Evolutionary conservation across 2,888 invertebrate species (phyloP).

Genomic region (Drosophila seclusa): DNA sequence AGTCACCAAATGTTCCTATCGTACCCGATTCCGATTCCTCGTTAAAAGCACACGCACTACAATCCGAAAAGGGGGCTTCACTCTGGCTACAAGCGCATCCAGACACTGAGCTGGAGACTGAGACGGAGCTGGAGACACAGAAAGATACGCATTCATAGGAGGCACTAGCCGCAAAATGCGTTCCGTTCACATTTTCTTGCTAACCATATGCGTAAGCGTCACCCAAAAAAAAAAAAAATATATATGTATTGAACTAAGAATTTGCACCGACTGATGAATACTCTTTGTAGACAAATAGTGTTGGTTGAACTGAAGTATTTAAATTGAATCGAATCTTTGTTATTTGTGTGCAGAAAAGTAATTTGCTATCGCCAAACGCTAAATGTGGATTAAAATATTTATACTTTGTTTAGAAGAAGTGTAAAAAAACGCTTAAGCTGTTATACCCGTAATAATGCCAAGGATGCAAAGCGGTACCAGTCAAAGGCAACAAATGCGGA

Average conservation of each 20-base stretch:
- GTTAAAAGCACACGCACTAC: conserved; percentile 25
- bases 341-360: not conserved
- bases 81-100: conserved; percentile 6
- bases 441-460: not conserved
- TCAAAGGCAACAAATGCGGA: conserved; percentile 12
- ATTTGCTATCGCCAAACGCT: not conserved
- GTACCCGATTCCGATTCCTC: conserved; percentile 11
- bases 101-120: conserved; percentile 13
- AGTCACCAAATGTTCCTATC: conserved; percentile 53
- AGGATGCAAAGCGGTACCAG: conserved; percentile 27
- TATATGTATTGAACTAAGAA: not conserved
- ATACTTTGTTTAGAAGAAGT: not conserved
- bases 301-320: not conserved
- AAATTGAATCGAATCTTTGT: not conserved
- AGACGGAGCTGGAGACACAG: conserved; percentile 17
- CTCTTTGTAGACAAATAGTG: not conserved
- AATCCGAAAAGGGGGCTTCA: conserved; percentile 16
- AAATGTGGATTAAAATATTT: not conserved
- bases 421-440: not conserved
- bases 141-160: conserved; percentile 11
- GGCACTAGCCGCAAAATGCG: conserved; percentile 62
- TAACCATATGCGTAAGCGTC: conserved; percentile 12
- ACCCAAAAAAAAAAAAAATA: conserved; percentile 19
- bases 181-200: conserved; percentile 59
- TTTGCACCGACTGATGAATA: conserved; percentile 4